phyloP scores from a whole-genome alignment of 2,797 vertebrate species.

The Malurus leucopterus region DNA sequence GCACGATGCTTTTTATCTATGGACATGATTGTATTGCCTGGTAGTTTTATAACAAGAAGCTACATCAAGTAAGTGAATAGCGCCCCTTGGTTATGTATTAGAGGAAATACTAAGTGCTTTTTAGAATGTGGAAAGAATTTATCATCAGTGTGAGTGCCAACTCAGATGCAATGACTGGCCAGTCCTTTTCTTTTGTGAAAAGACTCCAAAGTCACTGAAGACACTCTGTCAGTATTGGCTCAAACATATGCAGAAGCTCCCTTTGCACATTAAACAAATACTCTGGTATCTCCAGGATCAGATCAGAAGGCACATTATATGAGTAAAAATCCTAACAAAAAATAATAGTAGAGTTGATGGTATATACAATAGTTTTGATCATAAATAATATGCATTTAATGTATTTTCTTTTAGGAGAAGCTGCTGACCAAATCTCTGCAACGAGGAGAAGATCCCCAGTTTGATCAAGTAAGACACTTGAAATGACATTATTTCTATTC shows the following conservation, averaged over 20 bases:
- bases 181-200: neutral
- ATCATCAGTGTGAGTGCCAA: neutral
- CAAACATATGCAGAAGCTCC: neutral
- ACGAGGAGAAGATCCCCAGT: constrained; percentile 93
- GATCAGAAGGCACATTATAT: neutral
- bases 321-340: neutral
- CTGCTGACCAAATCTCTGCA: constrained; percentile 94
- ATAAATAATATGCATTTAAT: neutral
- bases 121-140: neutral
- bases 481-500: neutral
- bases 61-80: neutral
- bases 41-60: neutral
- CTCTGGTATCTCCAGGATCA: neutral
- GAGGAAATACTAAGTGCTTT: neutral
- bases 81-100: neutral
- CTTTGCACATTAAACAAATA: neutral
- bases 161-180: neutral
- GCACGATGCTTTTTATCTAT: fast-evolving
- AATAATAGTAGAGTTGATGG: neutral
- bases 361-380: neutral
- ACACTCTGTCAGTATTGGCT: neutral
- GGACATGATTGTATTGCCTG: neutral
- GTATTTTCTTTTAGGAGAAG: constrained; percentile 84
- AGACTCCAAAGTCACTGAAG: neutral
- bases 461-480: constrained; percentile 89